Evolutionary conservation across 2,888 invertebrate genomes (phyloP), one percentile per base, ranked within the genome.

Genomic region (Caenorhabditis afra): DNA sequence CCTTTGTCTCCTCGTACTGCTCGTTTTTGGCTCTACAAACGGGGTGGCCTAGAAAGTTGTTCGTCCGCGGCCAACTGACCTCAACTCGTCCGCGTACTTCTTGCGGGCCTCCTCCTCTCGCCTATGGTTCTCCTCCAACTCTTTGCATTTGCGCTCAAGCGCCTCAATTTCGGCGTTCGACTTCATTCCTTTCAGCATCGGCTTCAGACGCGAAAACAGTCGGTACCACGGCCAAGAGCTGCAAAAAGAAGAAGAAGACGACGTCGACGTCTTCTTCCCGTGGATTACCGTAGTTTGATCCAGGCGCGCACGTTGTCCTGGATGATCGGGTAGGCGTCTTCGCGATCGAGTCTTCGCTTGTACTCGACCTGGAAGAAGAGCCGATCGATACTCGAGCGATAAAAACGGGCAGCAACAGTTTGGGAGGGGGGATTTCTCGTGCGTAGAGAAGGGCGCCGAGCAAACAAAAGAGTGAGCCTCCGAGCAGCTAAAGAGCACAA

Each of bases 291-390:
- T 91, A 99, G 94, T 92, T 95, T 94, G 93, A 98, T 94, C 94
- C 98, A 99, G 92, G 96, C 96, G 93, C 98, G 95, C 93, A 99
- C 94, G 93, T 98, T 99, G 92, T 98, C 94, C 93, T 99, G 99
- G 91, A 99, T 61, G 12, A 85, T 79, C 37, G 70, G 81, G 61
- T 80, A 81, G 35, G 85, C 80, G 61, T 83, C 85, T 37, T 79
- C 79, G 44, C 79, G 81, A 44, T 83, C 80, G 55, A 81, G 70
- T 16, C 79, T 76, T 22, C 82, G 79, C 52, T 87, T 74, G 62
- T 83, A 83, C 22, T 80, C 81, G 61, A 78, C 74, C 84, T 84
- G 53, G 41, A 82, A 70, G 0, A n/a, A n/a, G 8, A 41, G 57
- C 18, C 23, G 22, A 39, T 39, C 37, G 22, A 14, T 29, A 52